A percentile compares a stretch with the other conserved stretches of the same genome.
Evolutionary conservation across 1,140 invertebrate species (phyloP).

Genomic region (Centruroides vittatus): DNA sequence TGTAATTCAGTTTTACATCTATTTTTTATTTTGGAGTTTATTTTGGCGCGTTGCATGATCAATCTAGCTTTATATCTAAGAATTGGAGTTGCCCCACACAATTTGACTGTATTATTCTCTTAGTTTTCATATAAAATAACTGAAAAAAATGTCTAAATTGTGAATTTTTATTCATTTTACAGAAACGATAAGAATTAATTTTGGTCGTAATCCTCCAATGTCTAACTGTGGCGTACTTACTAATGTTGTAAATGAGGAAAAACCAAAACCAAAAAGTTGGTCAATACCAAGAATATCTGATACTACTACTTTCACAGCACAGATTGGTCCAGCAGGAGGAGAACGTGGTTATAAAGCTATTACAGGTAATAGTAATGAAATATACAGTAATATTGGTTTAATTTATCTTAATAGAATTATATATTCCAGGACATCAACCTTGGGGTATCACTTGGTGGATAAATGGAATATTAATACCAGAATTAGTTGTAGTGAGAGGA

Average conservation of each 20-base stretch:
- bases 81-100: too few species aligned
- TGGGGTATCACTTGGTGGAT: constrained; percentile 94
- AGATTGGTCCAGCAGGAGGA: constrained; percentile 22
- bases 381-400: background rate
- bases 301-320: constrained; percentile 17
- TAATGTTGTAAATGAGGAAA: background rate
- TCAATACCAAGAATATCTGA: constrained; percentile 5
- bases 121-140: too few species aligned
- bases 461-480: constrained; percentile 82
- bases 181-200: constrained; percentile 43
- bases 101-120: too few species aligned
- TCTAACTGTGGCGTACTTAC: constrained; percentile 17
- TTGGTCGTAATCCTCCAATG: constrained; percentile 34
- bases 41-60: too few species aligned
- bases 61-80: too few species aligned
- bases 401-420: background rate
- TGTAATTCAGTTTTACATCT: too few species aligned
- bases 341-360: constrained; percentile 21
- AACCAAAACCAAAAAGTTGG: constrained; percentile 6
- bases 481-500: constrained; percentile 77
- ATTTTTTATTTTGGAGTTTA: too few species aligned
- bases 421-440: constrained; percentile 60
- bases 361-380: constrained; percentile 16
- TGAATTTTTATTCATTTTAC: background rate
- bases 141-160: too few species aligned